A percentile compares a stretch with the other conserved stretches of the same genome.
These are phyloP conservation scores for Pangasius mekongensis DNA, from an alignment of 2,797 vertebrate species.

Conservation along the genomic window DNA sequence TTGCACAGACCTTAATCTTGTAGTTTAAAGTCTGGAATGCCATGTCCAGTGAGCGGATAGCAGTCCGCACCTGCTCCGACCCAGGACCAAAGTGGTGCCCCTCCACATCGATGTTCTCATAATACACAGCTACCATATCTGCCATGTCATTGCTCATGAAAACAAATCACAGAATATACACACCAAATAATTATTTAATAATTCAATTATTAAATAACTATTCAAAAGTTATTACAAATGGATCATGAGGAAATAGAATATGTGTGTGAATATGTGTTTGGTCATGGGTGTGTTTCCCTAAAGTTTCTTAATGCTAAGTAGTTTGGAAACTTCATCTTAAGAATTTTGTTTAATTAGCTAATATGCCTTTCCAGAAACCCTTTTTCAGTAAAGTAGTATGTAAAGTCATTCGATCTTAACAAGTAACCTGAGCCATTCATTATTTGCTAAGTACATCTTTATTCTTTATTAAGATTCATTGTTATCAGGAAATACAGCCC, in stretches of 20 bases:
- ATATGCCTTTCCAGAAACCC: not conserved
- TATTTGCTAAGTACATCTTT: not conserved
- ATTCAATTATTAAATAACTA: not conserved
- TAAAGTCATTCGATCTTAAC: not conserved
- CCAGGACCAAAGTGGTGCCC: slow-evolving; percentile 90
- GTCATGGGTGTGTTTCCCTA: not conserved
- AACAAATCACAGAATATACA: not conserved
- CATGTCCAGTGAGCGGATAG: slow-evolving; percentile 80
- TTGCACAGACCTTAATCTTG: slow-evolving; percentile 81
- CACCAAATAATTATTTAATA: not conserved
- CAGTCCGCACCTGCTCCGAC: slow-evolving; percentile 78
- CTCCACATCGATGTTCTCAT: slow-evolving; percentile 90
- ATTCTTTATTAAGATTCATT: not conserved
- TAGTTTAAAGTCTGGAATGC: slow-evolving; percentile 79
- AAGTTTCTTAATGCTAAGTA: not conserved
- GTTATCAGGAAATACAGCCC: not conserved
- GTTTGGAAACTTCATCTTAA: not conserved
- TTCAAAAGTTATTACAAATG: not conserved
- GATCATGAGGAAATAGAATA: not conserved
- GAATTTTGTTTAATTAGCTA: not conserved
- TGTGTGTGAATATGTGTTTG: too few relatives aligned
- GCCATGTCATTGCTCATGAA: slow-evolving; percentile 71
- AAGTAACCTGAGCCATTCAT: not conserved
- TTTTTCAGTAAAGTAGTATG: not conserved
- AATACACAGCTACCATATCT: slow-evolving; percentile 87